Evolutionary conservation across 2,888 invertebrate genomes (phyloP), one percentile per base, ranked within the genome.

Genomic region (Onchidella celtica): DNA sequence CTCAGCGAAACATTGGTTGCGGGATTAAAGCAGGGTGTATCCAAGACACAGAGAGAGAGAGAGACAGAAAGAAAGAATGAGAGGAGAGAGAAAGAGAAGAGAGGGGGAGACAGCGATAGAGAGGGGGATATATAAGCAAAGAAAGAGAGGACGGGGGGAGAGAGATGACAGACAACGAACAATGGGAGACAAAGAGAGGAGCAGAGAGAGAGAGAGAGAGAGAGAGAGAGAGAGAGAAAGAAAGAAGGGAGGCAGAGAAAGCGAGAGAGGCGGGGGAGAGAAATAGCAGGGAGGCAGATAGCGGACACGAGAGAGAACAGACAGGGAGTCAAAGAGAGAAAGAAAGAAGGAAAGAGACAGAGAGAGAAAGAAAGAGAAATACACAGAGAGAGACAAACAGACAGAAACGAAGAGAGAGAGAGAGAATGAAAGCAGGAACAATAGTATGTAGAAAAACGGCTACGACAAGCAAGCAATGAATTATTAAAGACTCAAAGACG

Each of bases 291-390:
- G 55, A 66, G 14, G 34, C 29, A 29, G 34, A 27, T n/a, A 38
- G 38, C 38, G n/a, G 27, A 47, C 4, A 70, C 29, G 29, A 21
- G 36, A 32, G 40, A 11, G 32, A 59, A 61, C 27, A 38, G 14
- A 72, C 24, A 36, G 65, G 40, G 29, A 47, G 24, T n/a, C 17
- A 17, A 24, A 29, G 21, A 36, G 24, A n/a, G 61, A 14, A 34
- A 78, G 36, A 24, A 38, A 17, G 29, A 47, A 27, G 47, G n/a
- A n/a, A 47, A 47, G 47, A 72, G n/a, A 27, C 40, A 72, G 47
- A 29, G n/a, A 47, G 72, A 47, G 3, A n/a, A 47, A 38, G 24
- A 47, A 38, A 40, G 29, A 27, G 11, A 27, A 55, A 24, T 27
- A 55, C 3, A 27, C 17, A 4, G 24, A 55, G 27, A 27, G 29